Evolutionary conservation across 1,140 invertebrate species (phyloP).

Genomic region (Dendrolimus kikuchii): DNA sequence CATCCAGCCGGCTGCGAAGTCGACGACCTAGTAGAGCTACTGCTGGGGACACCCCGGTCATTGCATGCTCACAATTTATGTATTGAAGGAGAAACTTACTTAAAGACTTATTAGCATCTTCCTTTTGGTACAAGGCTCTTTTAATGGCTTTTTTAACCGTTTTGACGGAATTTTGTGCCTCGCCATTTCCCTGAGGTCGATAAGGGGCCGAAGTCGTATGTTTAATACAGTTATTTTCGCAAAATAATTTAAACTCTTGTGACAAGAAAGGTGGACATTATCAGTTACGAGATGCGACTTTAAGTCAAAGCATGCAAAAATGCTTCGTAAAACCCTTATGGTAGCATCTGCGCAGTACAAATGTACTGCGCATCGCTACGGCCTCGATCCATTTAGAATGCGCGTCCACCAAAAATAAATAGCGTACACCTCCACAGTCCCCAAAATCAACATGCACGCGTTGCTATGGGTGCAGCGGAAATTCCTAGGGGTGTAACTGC

Average conservation of each 20-base stretch:
- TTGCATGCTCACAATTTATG: no score
- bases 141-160: no score
- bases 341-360: slow-evolving; percentile 5
- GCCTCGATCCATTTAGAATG: slow-evolving; percentile 27
- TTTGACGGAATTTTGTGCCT: slow-evolving; percentile 16
- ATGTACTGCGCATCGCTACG: slow-evolving; percentile 11
- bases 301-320: slow-evolving; percentile 29
- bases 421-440: slow-evolving; percentile 7
- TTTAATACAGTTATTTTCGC: slow-evolving; percentile 24
- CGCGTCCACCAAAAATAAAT: slow-evolving; percentile 21
- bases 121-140: slow-evolving; percentile 3
- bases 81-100: slow-evolving; percentile 8
- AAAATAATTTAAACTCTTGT: slow-evolving; percentile 27
- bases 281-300: slow-evolving; percentile 30
- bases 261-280: slow-evolving; percentile 27
- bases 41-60: neutral
- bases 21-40: slow-evolving; percentile 1
- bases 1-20: no score
- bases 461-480: slow-evolving; percentile 20
- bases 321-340: slow-evolving; percentile 8
- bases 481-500: slow-evolving; percentile 23
- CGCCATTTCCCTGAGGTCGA: slow-evolving; percentile 24
- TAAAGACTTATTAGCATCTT: slow-evolving; percentile 6
- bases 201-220: slow-evolving; percentile 33
- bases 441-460: slow-evolving; percentile 23